Evolutionary conservation across 2,888 invertebrate species (phyloP).

Genomic region (Abrostola triplasia): DNA sequence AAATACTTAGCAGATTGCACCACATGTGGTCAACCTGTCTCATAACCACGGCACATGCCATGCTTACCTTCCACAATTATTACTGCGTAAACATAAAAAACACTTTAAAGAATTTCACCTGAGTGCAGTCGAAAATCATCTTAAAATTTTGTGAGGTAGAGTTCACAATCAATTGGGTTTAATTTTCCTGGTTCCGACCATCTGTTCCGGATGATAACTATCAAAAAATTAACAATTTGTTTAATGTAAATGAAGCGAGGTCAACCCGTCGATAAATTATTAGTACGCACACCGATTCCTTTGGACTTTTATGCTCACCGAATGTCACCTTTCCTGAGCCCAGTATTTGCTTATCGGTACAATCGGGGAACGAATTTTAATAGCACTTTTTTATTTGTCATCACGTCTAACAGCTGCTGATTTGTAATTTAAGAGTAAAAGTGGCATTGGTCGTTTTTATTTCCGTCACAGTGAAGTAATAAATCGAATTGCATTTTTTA

Average conservation of each 20-base stretch:
- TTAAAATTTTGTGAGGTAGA: conserved; percentile 32
- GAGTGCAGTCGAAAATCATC: conserved; percentile 35
- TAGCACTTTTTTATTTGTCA: conserved; percentile 69
- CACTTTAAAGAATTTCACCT: conserved; percentile 64
- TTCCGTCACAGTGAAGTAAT: not conserved
- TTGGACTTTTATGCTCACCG: conserved; percentile 81
- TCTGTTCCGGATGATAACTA: conserved; percentile 87
- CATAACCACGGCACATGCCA: conserved; percentile 87
- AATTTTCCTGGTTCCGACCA: conserved; percentile 68
- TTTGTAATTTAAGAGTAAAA: conserved; percentile 34
- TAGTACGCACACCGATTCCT: conserved; percentile 79
- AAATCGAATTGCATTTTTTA: no score
- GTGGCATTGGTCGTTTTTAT: conserved; percentile 1
- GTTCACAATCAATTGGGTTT: conserved; percentile 47
- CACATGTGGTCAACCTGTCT: conserved; percentile 88
- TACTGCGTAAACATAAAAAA: conserved; percentile 77
- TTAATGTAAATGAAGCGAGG: conserved; percentile 87
- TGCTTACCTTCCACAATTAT: conserved; percentile 83
- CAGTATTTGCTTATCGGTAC: conserved; percentile 79
- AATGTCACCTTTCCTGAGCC: conserved; percentile 85
- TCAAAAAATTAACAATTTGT: conserved; percentile 89
- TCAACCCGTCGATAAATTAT: conserved; percentile 85
- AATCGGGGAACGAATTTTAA: conserved; percentile 78
- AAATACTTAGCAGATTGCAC: conserved; percentile 83
- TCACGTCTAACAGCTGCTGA: conserved; percentile 71